Conservation (phyloP, 2,888 invertebrate species). For the Leucophora obtusa region DNA sequence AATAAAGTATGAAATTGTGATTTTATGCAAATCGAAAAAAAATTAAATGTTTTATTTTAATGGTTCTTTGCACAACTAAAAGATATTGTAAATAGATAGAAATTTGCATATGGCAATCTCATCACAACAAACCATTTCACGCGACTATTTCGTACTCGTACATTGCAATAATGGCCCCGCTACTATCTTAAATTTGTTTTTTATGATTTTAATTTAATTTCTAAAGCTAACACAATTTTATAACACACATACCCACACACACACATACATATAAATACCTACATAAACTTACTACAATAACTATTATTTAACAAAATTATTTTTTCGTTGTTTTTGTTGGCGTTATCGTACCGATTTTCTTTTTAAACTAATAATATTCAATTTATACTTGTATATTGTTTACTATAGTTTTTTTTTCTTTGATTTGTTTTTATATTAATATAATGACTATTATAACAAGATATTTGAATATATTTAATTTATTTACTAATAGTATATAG, state of each 20-base stretch:
- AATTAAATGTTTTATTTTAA: too few species aligned
- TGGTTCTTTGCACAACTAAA: constrained; percentile 68
- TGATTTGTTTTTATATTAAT: too few species aligned
- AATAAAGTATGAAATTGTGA: constrained; percentile 58
- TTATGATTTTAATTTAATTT: constrained; percentile 57
- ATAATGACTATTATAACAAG: neutral
- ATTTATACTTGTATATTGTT: constrained; percentile 1
- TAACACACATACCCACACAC: neutral
- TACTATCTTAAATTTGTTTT: constrained; percentile 77
- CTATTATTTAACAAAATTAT: constrained; percentile 39
- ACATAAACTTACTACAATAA: neutral
- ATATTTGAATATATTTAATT: constrained; percentile 8
- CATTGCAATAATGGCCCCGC: constrained; percentile 73
- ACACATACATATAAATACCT: neutral
- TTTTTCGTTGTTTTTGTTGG: constrained; percentile 47
- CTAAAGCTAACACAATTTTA: constrained; percentile 55
- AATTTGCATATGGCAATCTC: constrained; percentile 8
- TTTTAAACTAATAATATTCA: constrained; percentile 25
- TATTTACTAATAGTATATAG: constrained; percentile 24
- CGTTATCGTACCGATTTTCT: constrained; percentile 32
- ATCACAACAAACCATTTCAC: constrained; percentile 66
- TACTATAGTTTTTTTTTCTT: neutral
- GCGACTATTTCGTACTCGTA: constrained; percentile 31
- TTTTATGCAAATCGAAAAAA: constrained; percentile 51
- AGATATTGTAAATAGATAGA: constrained; percentile 66